Evolutionary conservation across 2,797 vertebrate species (phyloP), one percentile per base, ranked within the genome.

Genomic region (Pelodytes ibericus): DNA sequence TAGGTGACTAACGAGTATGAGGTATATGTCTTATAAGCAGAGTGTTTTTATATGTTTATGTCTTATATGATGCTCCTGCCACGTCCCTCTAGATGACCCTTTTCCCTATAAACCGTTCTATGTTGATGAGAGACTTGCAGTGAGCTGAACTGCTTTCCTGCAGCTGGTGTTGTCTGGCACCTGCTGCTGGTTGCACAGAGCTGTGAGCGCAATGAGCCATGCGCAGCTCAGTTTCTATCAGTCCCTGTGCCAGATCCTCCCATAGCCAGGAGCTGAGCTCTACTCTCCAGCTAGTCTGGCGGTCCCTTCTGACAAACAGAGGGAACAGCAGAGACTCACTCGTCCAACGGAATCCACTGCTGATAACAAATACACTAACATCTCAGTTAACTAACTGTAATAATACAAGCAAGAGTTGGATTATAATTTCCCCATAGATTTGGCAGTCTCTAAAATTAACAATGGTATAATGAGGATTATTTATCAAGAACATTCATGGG

Each of bases 301-400:
- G 83, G 73, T 83, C 83, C 81, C 86, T 87, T 67, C 81, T 80
- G 88, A 76, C 58, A 3, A 2, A 26, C 41, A 29, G 18, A 16
- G 8, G 5, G 24, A 76, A 81, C 57, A 15, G 67, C 83, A 72
- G 36, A 11, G 24, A 36, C 33, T 11, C 44, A 15, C 44, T 47
- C 36, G 15, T 47, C 44, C 13, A 1, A 47, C 3, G 56, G 72
- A 64, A 67, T 66, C 72, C 60, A 18, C 8, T 33, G 65, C 22
- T 29, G 11, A 22, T 22, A 53, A 44, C n/a, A 39, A 39, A 39
- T 13, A 39, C 36, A 39, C 36, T 2, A 53, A 22, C n/a, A 25
- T 22, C 0, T 53, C 49, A 22, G n/a, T 24, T 22, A 53, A 24
- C n/a, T 20, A 53, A 53, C 20, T 24, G 18, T 3, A 53, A 6